These are phyloP conservation scores for Adoxophyes honmai DNA, from an alignment of 1,140 invertebrate species.

Conservation along the genomic window DNA sequence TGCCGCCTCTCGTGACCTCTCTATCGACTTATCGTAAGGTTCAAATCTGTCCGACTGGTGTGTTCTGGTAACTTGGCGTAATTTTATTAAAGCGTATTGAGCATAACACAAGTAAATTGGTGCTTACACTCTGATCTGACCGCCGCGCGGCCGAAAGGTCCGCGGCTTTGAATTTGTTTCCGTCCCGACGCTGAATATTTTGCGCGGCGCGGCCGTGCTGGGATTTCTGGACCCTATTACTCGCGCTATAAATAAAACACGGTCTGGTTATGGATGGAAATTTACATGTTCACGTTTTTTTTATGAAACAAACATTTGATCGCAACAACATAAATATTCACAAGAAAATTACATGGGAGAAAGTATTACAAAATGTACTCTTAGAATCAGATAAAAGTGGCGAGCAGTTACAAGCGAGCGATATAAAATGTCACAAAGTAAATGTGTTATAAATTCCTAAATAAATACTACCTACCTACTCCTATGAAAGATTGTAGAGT, in stretches of 20 bases:
- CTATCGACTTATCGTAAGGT: background rate
- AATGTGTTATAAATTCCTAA: too few relatives aligned
- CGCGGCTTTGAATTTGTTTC: conserved; percentile 12
- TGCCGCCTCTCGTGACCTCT: background rate
- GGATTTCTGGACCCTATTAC: conserved; percentile 13
- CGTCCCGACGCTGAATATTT: background rate
- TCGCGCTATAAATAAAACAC: conserved; percentile 11
- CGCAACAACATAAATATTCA: background rate
- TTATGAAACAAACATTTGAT: background rate
- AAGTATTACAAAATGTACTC: background rate
- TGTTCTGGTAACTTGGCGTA: background rate
- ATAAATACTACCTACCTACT: too few relatives aligned
- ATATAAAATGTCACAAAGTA: too few relatives aligned
- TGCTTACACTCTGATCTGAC: conserved; percentile 1
- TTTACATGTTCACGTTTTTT: conserved; percentile 12
- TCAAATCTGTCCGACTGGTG: background rate
- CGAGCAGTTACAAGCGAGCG: too few relatives aligned
- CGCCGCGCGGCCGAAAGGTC: background rate
- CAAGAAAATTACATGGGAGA: background rate
- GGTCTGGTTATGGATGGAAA: background rate
- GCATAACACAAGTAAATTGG: conserved; percentile 3
- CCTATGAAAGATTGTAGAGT: too few relatives aligned
- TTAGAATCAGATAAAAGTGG: too few relatives aligned
- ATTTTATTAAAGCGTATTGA: conserved; percentile 1
- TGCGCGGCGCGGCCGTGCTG: background rate